Evolutionary conservation across 2,797 vertebrate genomes (phyloP), one percentile per base, ranked within the genome.

Genomic region (Triplophysa yarkandensis): DNA sequence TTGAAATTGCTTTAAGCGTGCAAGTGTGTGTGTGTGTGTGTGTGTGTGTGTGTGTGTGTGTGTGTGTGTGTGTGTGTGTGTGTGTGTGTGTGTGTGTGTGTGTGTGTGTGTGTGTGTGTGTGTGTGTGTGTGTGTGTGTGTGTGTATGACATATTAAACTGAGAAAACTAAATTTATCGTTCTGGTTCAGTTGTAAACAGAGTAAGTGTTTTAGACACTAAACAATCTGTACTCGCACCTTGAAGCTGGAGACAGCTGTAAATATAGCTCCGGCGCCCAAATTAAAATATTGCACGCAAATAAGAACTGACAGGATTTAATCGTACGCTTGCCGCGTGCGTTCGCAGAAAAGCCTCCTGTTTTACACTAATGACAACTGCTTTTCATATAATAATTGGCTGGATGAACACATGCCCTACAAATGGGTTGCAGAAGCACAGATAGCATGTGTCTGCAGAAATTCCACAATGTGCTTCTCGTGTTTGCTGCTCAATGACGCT

Each of bases 281-380:
- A 74, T 74, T 46, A 46, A 74, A 74, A 58, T 30, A 48, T 17
- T 67, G 41, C 72, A 74, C 34, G 61, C 63, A 74, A 74, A 74
- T 39, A n/a, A 23, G 13, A 39, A 60, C 41, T 28, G 63, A 60
- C 63, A 58, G 64, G 10, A 60, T 64, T 71, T 60, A 74, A 68
- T 74, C 63, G 25, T 58, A 58, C 23, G 11, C 52, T 74, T 48
- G 39, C 28, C 4, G 34, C 32, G 48, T 44, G n/a, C 39, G 16
- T 57, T 44, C 36, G n/a, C 9, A 32, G 61, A 64, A 63, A 32
- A 44, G 61, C 48, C 19, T 4, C 41, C 46, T 74, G 71, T 44
- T 74, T 17, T 74, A 66, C 27, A 74, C 30, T 46, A 66, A 65
- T 65, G 41, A 57, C 46, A 34, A 58, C 41, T 48, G 21, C 46